These are phyloP conservation scores for Ennomos erosarius DNA, from an alignment of 2,888 invertebrate genomes.

Conservation along the genomic window DNA sequence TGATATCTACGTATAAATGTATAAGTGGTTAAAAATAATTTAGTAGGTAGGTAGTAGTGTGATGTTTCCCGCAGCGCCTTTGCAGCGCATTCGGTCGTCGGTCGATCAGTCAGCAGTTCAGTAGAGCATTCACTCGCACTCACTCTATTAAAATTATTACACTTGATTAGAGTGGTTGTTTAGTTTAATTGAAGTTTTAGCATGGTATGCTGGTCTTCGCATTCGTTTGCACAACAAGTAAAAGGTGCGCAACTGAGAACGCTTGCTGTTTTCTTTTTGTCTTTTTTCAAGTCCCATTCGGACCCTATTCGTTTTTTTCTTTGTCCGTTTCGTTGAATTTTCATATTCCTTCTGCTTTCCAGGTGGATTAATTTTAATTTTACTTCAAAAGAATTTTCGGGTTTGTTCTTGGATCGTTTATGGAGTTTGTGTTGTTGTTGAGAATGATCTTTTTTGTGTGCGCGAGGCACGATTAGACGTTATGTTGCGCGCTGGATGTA, in stretches of 20 bases:
- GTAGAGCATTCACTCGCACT: conserved; percentile 41
- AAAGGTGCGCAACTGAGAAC: conserved; percentile 45
- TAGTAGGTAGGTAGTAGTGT: too few species aligned
- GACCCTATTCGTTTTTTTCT: conserved; percentile 70
- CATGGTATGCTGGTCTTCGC: conserved; percentile 66
- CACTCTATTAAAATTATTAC: conserved; percentile 78
- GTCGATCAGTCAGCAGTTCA: conserved; percentile 44
- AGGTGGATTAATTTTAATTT: conserved; percentile 79
- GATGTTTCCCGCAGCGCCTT: conserved; percentile 57
- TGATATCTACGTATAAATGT: conserved; percentile 39
- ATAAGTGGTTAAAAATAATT: too few species aligned
- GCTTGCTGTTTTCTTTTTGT: conserved; percentile 56
- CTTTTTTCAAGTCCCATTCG: conserved; percentile 61
- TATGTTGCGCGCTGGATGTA: conserved; percentile 57
- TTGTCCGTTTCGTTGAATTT: conserved; percentile 72
- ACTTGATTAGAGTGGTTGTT: conserved; percentile 76
- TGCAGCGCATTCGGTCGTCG: conserved; percentile 38
- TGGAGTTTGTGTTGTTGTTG: conserved; percentile 11
- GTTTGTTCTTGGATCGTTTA: conserved; percentile 42
- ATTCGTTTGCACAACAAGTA: conserved; percentile 46
- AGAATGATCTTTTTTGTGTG: conserved; percentile 42
- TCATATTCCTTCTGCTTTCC: conserved; percentile 79
- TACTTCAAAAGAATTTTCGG: conserved; percentile 61
- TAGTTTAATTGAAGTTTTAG: conserved; percentile 74
- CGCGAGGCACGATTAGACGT: conserved; percentile 21